phyloP scores from a whole-genome alignment of 2,888 invertebrate genomes.

The Homarus gammarus region DNA sequence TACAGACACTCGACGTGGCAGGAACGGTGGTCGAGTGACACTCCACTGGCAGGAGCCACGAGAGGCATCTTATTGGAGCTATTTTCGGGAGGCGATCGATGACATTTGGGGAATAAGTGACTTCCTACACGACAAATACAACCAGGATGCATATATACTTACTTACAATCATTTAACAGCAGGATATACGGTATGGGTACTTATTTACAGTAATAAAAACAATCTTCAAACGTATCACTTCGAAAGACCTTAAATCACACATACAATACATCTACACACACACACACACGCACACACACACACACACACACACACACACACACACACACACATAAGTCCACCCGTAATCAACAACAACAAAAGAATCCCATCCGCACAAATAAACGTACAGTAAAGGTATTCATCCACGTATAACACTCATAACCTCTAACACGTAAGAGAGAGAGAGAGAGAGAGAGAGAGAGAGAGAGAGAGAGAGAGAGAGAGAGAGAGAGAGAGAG shows the following conservation, averaged over 20 bases:
- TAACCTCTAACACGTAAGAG: not conserved
- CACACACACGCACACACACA: conserved; percentile 22
- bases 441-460: conserved; percentile 17
- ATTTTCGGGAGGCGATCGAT: not conserved
- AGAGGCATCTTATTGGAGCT: not conserved
- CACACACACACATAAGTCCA: not conserved
- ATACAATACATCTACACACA: conserved; percentile 16
- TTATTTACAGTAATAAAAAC: too few species aligned
- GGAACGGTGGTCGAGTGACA: not conserved
- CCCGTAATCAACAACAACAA: too few species aligned
- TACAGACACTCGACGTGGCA: not conserved
- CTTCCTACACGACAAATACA: too few species aligned
- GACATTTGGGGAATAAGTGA: not conserved
- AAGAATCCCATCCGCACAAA: too few species aligned
- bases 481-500: conserved; percentile 1
- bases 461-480: not conserved
- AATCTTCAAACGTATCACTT: too few species aligned
- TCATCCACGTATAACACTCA: too few species aligned
- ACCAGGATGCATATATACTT: not conserved
- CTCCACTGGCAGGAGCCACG: not conserved
- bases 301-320: conserved; percentile 18
- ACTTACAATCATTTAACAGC: not conserved
- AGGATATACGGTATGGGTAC: too few species aligned
- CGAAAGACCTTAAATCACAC: too few species aligned
- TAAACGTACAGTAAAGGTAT: too few species aligned